These are phyloP conservation scores for Semotilus atromaculatus DNA, from an alignment of 2,797 vertebrate genomes.

Conservation along the genomic window DNA sequence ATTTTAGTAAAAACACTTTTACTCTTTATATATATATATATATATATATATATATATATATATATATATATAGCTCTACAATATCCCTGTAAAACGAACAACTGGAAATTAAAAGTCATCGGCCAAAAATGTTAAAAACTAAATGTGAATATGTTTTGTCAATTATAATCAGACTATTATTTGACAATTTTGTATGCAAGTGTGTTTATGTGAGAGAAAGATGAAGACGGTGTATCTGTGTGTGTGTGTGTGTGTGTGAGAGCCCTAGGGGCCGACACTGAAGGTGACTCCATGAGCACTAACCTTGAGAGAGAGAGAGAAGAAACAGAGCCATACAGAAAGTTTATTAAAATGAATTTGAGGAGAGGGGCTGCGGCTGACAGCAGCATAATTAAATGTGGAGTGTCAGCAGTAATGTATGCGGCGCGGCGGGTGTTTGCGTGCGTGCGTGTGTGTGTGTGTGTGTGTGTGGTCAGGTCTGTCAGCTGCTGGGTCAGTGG, in stretches of 20 bases:
- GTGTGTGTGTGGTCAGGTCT: conserved; percentile 86
- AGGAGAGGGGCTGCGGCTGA: conserved; percentile 95
- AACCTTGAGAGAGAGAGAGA: conserved; percentile 86
- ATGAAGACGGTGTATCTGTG: too few relatives aligned
- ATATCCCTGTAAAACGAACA: neutral
- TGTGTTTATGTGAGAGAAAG: too few relatives aligned
- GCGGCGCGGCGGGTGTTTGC: conserved; percentile 74
- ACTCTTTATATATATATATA: too few relatives aligned
- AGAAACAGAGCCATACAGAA: conserved; percentile 79
- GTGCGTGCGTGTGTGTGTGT: conserved; percentile 11
- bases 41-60: too few relatives aligned
- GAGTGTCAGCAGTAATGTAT: conserved; percentile 99
- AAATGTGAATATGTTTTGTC: neutral
- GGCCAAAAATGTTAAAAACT: neutral
- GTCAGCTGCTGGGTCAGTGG: conserved; percentile 89
- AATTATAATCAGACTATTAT: neutral
- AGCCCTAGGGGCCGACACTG: conserved; percentile 91
- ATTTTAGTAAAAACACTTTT: too few relatives aligned
- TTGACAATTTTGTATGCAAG: too few relatives aligned
- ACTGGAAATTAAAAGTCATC: neutral
- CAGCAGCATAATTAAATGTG: conserved; percentile 99
- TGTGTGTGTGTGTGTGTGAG: conserved; percentile 37
- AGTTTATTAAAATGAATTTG: conserved; percentile 99
- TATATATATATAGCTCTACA: too few relatives aligned
- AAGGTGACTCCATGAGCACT: conserved; percentile 96